Evolutionary conservation across 2,888 invertebrate species (phyloP), one percentile per base, ranked within the genome.

Genomic region (Lithophane ornitopus): DNA sequence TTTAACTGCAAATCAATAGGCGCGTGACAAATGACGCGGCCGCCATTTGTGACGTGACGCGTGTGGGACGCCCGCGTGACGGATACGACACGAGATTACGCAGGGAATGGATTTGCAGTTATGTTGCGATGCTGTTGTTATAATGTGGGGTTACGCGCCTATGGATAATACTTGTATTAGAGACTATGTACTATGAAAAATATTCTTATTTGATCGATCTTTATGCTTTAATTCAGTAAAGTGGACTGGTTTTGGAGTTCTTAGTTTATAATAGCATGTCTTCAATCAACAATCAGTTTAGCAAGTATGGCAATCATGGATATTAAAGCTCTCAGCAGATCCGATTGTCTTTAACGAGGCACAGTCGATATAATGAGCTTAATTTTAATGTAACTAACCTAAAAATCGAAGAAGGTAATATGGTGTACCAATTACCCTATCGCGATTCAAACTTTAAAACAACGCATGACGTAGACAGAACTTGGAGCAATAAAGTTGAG

Each of bases 21-120:
- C 77, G 83, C 81, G 89, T 92, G 92, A 93, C 92, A 92, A 93
- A 93, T 91, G 91, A 92, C 86, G 80, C 81, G 83, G 87, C 84
- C 80, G 85, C 86, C 87, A 88, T 87, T 88, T 88, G 87, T 91
- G 88, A 89, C 88, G 86, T 82, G 87, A 85, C 87, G 82, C 34
- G 73, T 78, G 34, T 70, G 71, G 81, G 75, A 72, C 66, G 69
- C 65, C 56, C 41, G 68, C 73, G 80, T 87, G 89, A 86, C 85
- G 83, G 83, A 86, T 85, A 77, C 78, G 80, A 84, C 84, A 76
- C 83, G 67, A 83, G 71, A 80, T 85, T 85, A 85, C 82, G 49
- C n/a, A 61, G 54, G 14, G n/a, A 70, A 76, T 70, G 72, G 81
- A 71, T 77, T 84, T 63, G 58, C 70, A 67, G 66, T 67, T 72